Conservation (phyloP, 2,888 invertebrate species). For the Uloborus plumipes region DNA sequence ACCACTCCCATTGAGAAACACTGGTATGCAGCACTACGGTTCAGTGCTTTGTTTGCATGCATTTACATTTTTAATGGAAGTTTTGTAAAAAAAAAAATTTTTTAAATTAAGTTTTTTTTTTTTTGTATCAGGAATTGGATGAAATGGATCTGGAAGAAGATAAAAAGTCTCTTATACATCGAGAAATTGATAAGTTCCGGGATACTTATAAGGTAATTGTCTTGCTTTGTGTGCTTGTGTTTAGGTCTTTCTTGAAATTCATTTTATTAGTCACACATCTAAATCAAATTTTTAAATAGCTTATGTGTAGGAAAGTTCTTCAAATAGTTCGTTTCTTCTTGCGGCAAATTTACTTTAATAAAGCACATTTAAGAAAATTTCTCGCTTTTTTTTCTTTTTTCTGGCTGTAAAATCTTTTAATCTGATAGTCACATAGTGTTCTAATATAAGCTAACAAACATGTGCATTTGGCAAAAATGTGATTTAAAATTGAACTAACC, state of each 20-base stretch:
- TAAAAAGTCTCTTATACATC: conserved; percentile 93
- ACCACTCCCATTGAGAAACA: too few species aligned
- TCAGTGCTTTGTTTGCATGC: too few species aligned
- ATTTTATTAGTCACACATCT: too few species aligned
- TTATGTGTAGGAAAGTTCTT: too few species aligned
- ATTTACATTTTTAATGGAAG: too few species aligned
- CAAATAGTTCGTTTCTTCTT: too few species aligned
- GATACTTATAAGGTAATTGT: conserved; percentile 94
- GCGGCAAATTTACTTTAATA: neutral
- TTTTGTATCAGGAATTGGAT: conserved; percentile 72
- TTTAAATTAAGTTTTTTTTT: neutral
- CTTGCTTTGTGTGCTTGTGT: neutral
- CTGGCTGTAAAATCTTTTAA: neutral
- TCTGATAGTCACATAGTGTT: neutral
- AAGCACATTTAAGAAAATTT: neutral
- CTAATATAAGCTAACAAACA: too few species aligned
- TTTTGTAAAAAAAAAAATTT: too few species aligned
- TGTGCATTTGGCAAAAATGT: too few species aligned
- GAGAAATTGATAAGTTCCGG: conserved; percentile 97
- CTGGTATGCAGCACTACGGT: too few species aligned
- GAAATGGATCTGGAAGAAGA: conserved; percentile 90
- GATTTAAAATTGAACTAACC: too few species aligned
- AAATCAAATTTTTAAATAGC: neutral
- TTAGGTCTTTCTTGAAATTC: neutral
- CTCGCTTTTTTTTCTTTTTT: neutral